Percentiles rank a stretch among this genome's conserved stretches.
Evolutionary conservation across 2,113 vertebrate genomes (phyloP).

Genomic region (Leucosticte australis): DNA sequence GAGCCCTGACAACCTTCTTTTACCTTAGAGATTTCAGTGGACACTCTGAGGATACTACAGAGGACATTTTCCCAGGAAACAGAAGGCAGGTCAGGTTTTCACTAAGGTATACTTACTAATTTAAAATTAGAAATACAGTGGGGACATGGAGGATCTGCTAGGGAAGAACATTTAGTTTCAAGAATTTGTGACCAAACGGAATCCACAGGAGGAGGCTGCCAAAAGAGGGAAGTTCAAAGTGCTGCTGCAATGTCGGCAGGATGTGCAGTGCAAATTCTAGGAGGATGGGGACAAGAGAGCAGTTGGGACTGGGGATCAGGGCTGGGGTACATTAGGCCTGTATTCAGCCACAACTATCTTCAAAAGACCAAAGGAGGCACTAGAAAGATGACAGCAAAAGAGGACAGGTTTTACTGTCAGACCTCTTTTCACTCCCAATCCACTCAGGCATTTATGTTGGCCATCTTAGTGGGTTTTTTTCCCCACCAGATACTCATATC

Average conservation of each 20-base stretch:
- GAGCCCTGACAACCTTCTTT: neutral
- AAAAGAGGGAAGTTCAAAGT: neutral
- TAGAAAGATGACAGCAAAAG: neutral
- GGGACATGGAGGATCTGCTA: neutral
- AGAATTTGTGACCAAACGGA: neutral
- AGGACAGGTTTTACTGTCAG: neutral
- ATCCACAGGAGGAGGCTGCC: neutral
- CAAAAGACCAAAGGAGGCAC: neutral
- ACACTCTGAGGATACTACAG: neutral
- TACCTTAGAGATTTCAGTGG: neutral
- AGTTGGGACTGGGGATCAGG: neutral
- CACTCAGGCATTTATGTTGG: neutral
- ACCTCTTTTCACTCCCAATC: accelerated
- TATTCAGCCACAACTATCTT: neutral
- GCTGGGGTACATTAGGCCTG: neutral
- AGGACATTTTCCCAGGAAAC: neutral
- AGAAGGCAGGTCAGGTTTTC: neutral
- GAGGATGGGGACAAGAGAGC: neutral
- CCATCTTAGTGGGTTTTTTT: neutral
- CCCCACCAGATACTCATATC: neutral
- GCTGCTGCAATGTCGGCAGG: accelerated
- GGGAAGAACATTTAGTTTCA: neutral
- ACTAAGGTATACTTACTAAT: neutral
- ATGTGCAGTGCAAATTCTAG: neutral
- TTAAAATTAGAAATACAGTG: neutral